Base-by-base conservation (phyloP, 2,888 invertebrate species). In the Limnephilus rhombicus region DNA sequence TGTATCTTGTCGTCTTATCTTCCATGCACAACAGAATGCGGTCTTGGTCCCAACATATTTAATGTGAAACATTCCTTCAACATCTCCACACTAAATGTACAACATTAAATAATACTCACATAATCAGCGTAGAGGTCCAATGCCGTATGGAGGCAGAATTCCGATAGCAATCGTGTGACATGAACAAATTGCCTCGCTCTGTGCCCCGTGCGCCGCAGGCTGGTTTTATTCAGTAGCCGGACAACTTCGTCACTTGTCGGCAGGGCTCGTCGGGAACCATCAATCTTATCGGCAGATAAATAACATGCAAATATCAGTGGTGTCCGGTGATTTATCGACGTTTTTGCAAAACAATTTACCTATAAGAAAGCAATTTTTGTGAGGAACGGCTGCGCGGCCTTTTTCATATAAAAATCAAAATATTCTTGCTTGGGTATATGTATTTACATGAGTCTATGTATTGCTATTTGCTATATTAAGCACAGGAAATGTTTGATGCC, bases 141-240 rank as follows among this genome's bases (percentile, higher is more conserved):
- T 90, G 31, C 86, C 80, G 80, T 37, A 68, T 34, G 68, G 87
- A 91, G 91, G 34, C 80, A 88, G 45, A 37, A 37, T 13, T 24
- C 80, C 31, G 93, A 92, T 92, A 93, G 90, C 88, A 29, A 91
- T 93, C 92, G 92, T 89, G 93, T 88, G 93, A 92, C 93, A 92
- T 90, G 82, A 91, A 93, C 93, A 93, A 93, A 93, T 93, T 92
- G 91, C 49, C 82, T 18, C 90, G 81, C 29, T 45, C 49, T 49
- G 37, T 80, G 82, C 49, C 29, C n/a, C 18, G 29, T 41, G 37
- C 85, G 41, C 85, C 85, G 85, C 41, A 41, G 34, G 85, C 49
- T 86, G n/a, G 86, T 49, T 45, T 86, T 85, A 85, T 49, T 45
- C 87, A 34, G 87, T 49, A 87, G 87, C 53, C n/a, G 80, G 80